Evolutionary conservation across 2,797 vertebrate species (phyloP).

Genomic region (Artibeus jamaicensis): DNA sequence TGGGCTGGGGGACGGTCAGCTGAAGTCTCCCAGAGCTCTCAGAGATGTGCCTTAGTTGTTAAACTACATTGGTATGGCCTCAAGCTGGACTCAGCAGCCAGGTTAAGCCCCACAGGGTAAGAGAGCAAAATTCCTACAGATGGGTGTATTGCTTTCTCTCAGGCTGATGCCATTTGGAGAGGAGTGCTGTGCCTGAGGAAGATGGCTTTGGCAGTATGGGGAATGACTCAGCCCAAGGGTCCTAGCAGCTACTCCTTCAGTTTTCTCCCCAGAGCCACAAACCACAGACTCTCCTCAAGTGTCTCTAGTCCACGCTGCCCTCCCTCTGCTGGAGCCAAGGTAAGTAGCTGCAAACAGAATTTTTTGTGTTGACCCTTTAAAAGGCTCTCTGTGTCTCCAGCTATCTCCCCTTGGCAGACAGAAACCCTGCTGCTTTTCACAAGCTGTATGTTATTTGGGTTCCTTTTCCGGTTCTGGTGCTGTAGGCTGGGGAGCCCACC

Average conservation of each 20-base stretch:
- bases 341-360: background rate
- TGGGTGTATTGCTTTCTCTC: background rate
- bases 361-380: background rate
- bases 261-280: background rate
- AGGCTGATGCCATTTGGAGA: background rate
- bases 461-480: background rate
- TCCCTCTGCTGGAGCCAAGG: background rate
- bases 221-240: background rate
- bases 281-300: background rate
- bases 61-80: background rate
- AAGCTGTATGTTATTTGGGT: no score
- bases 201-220: background rate
- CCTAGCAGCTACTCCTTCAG: background rate
- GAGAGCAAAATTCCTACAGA: background rate
- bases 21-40: background rate
- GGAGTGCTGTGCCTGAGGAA: background rate
- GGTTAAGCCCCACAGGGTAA: background rate
- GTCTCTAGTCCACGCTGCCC: background rate
- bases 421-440: background rate
- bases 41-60: background rate
- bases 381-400: background rate
- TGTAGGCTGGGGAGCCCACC: background rate
- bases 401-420: background rate
- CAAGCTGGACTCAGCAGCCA: background rate
- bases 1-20: no score